Percentiles rank a stretch among this genome's conserved stretches.
Evolutionary conservation across 2,113 vertebrate genomes (phyloP).

Genomic region (Camelus dromedarius): DNA sequence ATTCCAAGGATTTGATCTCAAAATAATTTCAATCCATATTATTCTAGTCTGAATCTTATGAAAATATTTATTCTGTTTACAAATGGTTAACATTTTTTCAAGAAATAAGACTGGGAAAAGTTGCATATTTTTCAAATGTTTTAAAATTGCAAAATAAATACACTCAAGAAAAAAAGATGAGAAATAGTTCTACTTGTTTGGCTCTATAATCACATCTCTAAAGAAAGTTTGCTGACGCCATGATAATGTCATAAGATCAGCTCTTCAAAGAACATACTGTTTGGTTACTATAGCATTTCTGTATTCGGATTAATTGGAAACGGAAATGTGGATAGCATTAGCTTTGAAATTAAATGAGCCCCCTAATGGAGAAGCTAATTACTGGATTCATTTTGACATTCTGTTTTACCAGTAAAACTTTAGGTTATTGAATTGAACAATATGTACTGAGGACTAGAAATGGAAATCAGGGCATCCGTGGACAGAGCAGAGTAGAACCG

Average conservation of each 20-base stretch:
- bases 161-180: conserved; percentile 71
- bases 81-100: not conserved
- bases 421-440: conserved; percentile 67
- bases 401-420: conserved; percentile 69
- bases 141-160: conserved; percentile 68
- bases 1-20: conserved; percentile 21
- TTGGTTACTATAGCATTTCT: conserved; percentile 87
- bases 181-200: conserved; percentile 42
- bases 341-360: conserved; percentile 87
- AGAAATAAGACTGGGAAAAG: not conserved
- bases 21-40: not conserved
- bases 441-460: conserved; percentile 47
- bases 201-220: conserved; percentile 78
- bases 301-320: conserved; percentile 88
- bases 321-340: conserved; percentile 86
- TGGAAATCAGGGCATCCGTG: conserved; percentile 42
- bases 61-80: not conserved
- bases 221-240: conserved; percentile 78
- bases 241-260: conserved; percentile 73
- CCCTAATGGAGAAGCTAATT: conserved; percentile 86
- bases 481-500: not conserved
- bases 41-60: not conserved
- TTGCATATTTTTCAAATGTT: conserved; percentile 68
- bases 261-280: conserved; percentile 84
- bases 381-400: conserved; percentile 84